Base-by-base conservation (phyloP, 2,888 invertebrate species). In the Corbicula japonica region DNA sequence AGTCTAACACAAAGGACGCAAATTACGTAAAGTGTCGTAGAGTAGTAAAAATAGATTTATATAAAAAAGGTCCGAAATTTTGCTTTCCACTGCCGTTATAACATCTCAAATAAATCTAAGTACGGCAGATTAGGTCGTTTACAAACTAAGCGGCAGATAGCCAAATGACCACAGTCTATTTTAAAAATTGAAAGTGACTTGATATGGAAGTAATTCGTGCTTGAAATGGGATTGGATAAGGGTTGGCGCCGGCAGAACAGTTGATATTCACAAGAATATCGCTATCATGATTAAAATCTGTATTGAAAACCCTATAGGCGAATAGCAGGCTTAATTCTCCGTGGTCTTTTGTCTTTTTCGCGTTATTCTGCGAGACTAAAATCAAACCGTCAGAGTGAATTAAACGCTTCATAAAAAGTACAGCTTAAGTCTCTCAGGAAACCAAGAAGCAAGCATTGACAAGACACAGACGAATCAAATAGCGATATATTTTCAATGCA, bases 201-300 rank as follows among this genome's bases (percentile, higher is more conserved):
- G 32, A 52, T 50, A 65, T 65, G 34, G 35, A 50, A 71, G 26
- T 48, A 63, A 76, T 60, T 73, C 56, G 60, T 52, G 77, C 72
- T 54, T 71, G 71, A 58, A 77, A 80, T 80, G 26, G 75, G 83
- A 80, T 78, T 72, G 80, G 75, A 63, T 72, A 46, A 41, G 58
- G 63, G 23, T 28, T 72, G 83, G 80, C 83, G 83, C 83, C 83
- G 69, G 65, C 28, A 54, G 75, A 72, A 74, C 77, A 80, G 68
- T 21, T 46, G 66, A 70, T 62, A 71, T 80, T 80, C 80, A 76
- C 79, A 46, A 73, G 60, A 70, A 76, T 32, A 18, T 32, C 23
- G 65, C 48, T 79, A 83, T 83, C 83, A 63, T 70, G 76, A 83
- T 83, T 76, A 30, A 50, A 71, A 71, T 71, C 60, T 48, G 82